phyloP scores from a whole-genome alignment of 2,797 vertebrate genomes.

The Thaleichthys pacificus region DNA sequence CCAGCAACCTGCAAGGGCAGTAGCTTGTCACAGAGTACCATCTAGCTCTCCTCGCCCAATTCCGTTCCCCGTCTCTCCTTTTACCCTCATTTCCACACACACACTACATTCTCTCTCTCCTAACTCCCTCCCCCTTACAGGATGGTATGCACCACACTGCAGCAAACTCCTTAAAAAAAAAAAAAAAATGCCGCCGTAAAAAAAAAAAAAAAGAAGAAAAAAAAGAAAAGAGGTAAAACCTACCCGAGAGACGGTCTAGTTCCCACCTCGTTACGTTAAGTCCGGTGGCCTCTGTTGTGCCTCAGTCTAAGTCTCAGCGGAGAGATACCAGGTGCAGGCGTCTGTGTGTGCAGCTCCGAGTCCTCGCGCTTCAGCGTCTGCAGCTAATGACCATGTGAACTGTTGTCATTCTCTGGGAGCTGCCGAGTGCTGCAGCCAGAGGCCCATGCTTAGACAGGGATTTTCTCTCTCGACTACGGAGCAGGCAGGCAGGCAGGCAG shows the following conservation, averaged over 20 bases:
- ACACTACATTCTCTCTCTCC: conserved; percentile 6
- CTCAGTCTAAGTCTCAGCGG: conserved; percentile 4
- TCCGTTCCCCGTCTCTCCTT: conserved; percentile 38
- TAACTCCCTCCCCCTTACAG: not conserved
- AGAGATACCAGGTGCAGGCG: conserved; percentile 52
- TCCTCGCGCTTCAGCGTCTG: conserved; percentile 72
- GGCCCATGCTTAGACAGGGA: conserved; percentile 84
- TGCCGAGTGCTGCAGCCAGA: conserved; percentile 66
- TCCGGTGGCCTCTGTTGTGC: conserved; percentile 5
- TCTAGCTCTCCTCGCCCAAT: not conserved
- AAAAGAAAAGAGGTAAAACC: not conserved
- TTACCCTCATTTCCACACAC: conserved; percentile 31
- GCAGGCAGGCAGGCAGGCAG: conserved; percentile 59
- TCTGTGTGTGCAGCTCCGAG: not conserved
- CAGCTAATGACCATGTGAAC: conserved; percentile 74
- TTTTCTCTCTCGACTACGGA: conserved; percentile 76
- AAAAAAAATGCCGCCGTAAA: not conserved
- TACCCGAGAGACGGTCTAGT: not conserved
- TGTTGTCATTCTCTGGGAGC: conserved; percentile 70
- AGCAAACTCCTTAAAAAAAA: conserved; percentile 8
- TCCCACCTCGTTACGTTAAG: conserved; percentile 13
- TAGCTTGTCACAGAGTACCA: not conserved
- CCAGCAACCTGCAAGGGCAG: not conserved
- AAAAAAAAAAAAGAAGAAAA: not conserved
- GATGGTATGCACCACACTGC: conserved; percentile 30